Evolutionary conservation across 2,113 vertebrate genomes (phyloP).

Genomic region (Cebus imitator): DNA sequence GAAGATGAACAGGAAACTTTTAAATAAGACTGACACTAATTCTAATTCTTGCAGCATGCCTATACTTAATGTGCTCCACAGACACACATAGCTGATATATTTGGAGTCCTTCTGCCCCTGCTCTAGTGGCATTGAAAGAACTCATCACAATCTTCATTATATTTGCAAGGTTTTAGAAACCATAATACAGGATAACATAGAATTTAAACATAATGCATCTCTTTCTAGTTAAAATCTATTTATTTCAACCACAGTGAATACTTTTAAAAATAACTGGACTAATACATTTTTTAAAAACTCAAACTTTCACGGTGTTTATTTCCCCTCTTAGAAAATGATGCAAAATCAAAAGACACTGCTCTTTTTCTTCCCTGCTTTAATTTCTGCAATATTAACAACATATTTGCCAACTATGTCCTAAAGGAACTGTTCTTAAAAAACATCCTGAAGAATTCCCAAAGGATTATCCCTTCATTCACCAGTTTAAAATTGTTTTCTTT

Average conservation of each 20-base stretch:
- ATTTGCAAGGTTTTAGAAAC: conserved; percentile 16
- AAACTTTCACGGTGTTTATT: neutral
- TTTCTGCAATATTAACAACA: neutral
- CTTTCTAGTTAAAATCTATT: neutral
- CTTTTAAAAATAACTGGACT: neutral
- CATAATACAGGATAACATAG: neutral
- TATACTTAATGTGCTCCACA: neutral
- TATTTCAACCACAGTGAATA: neutral
- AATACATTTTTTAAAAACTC: neutral
- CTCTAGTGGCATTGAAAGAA: neutral
- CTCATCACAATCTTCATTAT: neutral
- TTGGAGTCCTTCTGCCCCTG: neutral
- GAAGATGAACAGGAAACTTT: conserved; percentile 22
- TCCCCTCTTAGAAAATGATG: neutral
- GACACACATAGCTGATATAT: neutral
- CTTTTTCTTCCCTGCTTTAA: neutral
- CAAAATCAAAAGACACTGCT: neutral
- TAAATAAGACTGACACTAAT: conserved; percentile 16
- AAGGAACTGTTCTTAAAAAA: neutral
- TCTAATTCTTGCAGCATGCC: neutral
- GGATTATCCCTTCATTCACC: neutral
- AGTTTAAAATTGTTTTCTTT: neutral
- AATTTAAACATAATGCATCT: neutral
- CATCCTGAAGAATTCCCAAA: neutral
- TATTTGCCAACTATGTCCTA: neutral